Percentiles rank a stretch among this genome's conserved stretches.
phyloP scores from a whole-genome alignment of 2,113 vertebrate species.

The Helogale parvula region DNA sequence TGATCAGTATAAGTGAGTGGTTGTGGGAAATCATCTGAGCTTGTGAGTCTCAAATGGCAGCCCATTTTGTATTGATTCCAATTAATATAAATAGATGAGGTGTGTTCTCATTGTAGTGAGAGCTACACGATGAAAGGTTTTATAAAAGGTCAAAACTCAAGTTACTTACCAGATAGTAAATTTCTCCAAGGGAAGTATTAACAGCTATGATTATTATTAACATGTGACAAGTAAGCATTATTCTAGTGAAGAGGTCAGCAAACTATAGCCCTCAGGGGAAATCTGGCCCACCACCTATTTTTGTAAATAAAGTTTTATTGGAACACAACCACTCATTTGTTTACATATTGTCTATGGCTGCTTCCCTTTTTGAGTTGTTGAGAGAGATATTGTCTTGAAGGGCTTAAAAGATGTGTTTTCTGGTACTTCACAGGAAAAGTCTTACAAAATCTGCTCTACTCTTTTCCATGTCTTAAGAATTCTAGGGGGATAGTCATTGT shows the following conservation, averaged over 20 bases:
- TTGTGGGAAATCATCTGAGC: neutral
- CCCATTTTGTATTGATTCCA: neutral
- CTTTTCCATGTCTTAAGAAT: neutral
- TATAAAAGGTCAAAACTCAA: neutral
- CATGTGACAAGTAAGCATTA: neutral
- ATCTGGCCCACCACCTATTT: neutral
- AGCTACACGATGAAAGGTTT: neutral
- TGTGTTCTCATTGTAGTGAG: neutral
- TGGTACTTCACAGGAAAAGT: neutral
- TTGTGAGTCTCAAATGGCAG: neutral
- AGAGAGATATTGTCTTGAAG: neutral
- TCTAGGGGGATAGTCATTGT: neutral
- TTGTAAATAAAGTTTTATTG: conserved; percentile 44
- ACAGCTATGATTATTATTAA: neutral
- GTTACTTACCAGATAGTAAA: neutral
- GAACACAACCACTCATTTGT: neutral
- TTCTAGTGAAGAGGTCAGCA: neutral
- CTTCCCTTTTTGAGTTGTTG: neutral
- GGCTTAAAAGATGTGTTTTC: neutral
- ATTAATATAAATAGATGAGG: neutral
- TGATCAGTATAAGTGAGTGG: neutral
- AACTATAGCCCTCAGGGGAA: neutral
- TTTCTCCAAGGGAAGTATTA: conserved; percentile 26
- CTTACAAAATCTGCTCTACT: neutral
- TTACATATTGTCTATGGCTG: neutral